Evolutionary conservation across 2,888 invertebrate species (phyloP), one percentile per base, ranked within the genome.

Genomic region (Agrilus cyanescens): DNA sequence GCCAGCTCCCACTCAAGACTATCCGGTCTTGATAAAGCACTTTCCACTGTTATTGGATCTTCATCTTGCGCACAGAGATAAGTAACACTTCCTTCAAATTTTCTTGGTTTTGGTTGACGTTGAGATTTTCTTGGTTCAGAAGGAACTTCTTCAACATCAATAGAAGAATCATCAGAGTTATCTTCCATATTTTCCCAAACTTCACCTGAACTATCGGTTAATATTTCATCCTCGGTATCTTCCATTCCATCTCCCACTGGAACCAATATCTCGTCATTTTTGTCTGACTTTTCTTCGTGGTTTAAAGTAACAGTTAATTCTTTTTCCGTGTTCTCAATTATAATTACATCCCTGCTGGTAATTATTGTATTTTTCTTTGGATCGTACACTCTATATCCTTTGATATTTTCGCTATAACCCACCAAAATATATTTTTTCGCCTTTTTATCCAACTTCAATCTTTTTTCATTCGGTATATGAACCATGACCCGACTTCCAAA

Each of bases 401-500:
- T 48, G 1, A 32, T 39, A 30, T 18, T 37, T 42, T 48, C 43
- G 30, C 43, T 38, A 18, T 44, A 50, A 29, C 46, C 45, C 4
- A 50, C 40, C n/a, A 48, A 29, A 37, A 47, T 38, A 31, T 18
- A 40, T 16, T 46, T 38, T 30, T 31, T 29, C 2, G 43, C 13
- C 33, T 50, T 46, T 18, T 43, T 50, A 25, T 47, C 46, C 53
- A 52, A 57, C 45, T 59, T 63, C 32, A 43, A 33, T 30, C 58
- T 45, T 40, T 52, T 58, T 43, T 53, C 53, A 43, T 60, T 59
- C 3, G 57, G 56, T 14, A 58, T 45, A 38, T 58, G 55, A 5
- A 52, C 53, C 54, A 57, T 53, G 4, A 46, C 59, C 15, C 36
- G 40, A 37, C 55, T 56, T 20, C 54, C 58, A 53, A 61, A 61